Base-by-base conservation (phyloP, 2,888 invertebrate species). In the Cylindroiulus punctatus region DNA sequence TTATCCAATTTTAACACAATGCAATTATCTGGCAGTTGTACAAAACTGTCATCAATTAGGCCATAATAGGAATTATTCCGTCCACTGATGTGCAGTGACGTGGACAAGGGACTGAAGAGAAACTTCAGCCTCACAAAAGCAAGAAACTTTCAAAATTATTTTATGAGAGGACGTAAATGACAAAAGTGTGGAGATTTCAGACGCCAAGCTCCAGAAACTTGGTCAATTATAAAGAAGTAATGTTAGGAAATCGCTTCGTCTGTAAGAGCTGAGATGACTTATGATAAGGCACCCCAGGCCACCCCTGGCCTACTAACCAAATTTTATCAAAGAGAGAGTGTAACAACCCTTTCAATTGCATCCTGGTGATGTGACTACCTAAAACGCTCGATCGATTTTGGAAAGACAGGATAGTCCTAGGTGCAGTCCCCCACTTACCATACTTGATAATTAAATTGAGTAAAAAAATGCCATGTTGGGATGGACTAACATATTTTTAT, bases 211-310 rank as follows among this genome's bases (percentile, higher is more conserved):
- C 22, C 57, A 57, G 22, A 26, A 65, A 65, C 65, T 22, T 65
- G 65, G 26, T 26, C 65, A 65, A 65, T 65, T 65, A 65, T 65
- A 65, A 65, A n/a, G 7, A 12, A 65, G 65, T 65, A 52, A 5
- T 26, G 26, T 26, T n/a, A 65, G 26, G 10, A 65, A 65, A 65
- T 22, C n/a, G 44, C 44, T 14, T 17, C 12, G 10, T 12, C 44
- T 17, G 10, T 12, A 10, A 44, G 44, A 44, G 44, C 8, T 57
- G 57, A 57, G 57, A 57, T 57, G 57, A 57, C 57, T 57, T 57
- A 57, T 65, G 65, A 65, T 65, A 65, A 65, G 65, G 26, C 65
- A 65, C 65, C 65, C 65, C 65, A 65, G 65, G 65, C 65, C 65
- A 26, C 65, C 26, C 26, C 5, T 65, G 65, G 65, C 65, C 65